Evolutionary conservation across 2,113 vertebrate species (phyloP), one percentile per base, ranked within the genome.

Genomic region (Daubentonia madagascariensis): DNA sequence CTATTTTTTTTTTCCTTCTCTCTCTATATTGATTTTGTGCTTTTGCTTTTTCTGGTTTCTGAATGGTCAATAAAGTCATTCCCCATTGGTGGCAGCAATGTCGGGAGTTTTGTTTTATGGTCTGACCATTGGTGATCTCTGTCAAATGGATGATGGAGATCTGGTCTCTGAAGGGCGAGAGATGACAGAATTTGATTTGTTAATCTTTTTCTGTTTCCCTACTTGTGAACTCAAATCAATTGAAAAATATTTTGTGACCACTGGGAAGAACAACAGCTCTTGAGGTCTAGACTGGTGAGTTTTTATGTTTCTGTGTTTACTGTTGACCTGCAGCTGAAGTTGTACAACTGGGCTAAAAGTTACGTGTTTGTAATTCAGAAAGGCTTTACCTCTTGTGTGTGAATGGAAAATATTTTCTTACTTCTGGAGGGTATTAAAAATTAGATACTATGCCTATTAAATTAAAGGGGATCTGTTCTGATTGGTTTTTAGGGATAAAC

Each of bases 31-130:
- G 81, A 83, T 89, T 84, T 73, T 91, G 32, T 91, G 45, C 28
- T 92, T 96, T 93, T 91, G 57, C 45, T 45, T 88, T 84, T 86
- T 81, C 91, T 61, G 57, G 5, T 83, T 96, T 37, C 85, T 88
- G 45, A 17, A 8, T 50, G 45, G 75, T 87, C 83, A 83, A 30
- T 95, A 79, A 92, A 90, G 32, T 37, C 23, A 73, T 81, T 84
- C 79, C 40, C 22, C 32, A 6, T 12, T 78, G 79, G 87, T 76
- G 79, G 93, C 67, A 76, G 57, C n/a, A 35, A 2, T 88, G 72
- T 28, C 81, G 89, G n/a, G 72, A 90, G 76, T 94, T 94, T 85
- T 78, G 40, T 92, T 92, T 87, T 52, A 59, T 48, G 59, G 4
- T 70, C 75, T 80, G 85, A 75, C 37, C n/a, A 4, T 37, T 92